Percentiles rank a stretch among this genome's conserved stretches.
Conservation (phyloP, 2,888 invertebrate species). For the Sminthurides aquaticus region DNA sequence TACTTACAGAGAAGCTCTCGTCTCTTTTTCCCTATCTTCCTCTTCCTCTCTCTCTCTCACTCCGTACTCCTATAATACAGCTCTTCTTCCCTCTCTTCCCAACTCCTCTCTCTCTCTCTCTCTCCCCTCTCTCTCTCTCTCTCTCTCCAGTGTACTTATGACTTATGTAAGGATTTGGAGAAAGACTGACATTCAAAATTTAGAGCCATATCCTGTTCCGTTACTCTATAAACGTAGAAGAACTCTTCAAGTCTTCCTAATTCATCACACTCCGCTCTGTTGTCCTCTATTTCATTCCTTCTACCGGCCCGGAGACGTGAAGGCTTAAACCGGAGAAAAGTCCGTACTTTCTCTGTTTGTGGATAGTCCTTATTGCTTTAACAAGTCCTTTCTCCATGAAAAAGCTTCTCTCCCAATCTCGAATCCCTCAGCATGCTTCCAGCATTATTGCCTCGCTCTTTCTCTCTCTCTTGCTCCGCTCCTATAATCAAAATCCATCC, state of each 20-base stretch:
- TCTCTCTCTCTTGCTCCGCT: too few species aligned
- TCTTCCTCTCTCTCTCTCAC: not conserved
- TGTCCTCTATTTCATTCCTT: not conserved
- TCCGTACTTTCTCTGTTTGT: too few species aligned
- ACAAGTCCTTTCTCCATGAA: too few species aligned
- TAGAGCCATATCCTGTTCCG: not conserved
- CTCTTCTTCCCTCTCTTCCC: not conserved
- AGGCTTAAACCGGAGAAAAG: too few species aligned
- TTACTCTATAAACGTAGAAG: not conserved
- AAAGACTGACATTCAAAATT: not conserved
- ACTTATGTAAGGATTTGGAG: not conserved
- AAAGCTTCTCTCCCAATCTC: too few species aligned
- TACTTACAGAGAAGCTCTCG: not conserved
- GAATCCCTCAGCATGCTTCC: too few species aligned
- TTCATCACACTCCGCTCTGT: not conserved
- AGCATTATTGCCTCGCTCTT: too few species aligned
- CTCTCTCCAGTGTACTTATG: not conserved
- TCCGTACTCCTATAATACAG: too few species aligned
- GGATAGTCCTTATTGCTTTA: too few species aligned
- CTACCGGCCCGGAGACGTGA: not conserved
- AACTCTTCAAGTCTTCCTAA: not conserved
- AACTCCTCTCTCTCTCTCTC: not conserved
- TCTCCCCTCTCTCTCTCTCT: not conserved
- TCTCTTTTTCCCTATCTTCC: not conserved
- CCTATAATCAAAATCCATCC: too few species aligned